Evolutionary conservation across 2,113 vertebrate genomes (phyloP).

Genomic region (Pleuronectes platessa): DNA sequence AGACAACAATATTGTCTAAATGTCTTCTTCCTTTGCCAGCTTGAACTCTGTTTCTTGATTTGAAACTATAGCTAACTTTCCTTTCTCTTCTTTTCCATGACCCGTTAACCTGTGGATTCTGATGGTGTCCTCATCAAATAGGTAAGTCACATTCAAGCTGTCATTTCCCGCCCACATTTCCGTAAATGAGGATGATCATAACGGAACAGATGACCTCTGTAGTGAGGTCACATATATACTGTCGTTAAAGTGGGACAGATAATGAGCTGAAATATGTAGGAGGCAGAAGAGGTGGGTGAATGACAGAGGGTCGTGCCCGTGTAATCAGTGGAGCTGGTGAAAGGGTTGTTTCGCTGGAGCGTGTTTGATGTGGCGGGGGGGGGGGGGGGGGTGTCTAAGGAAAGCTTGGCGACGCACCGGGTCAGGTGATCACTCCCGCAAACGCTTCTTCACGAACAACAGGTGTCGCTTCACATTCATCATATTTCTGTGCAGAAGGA

Average conservation of each 20-base stretch:
- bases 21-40: slow-evolving; percentile 14
- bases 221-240: slow-evolving; percentile 3
- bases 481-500: background rate
- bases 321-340: slow-evolving; percentile 55
- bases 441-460: background rate
- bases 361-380: slow-evolving; percentile 45
- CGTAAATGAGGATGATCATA: slow-evolving; percentile 49
- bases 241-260: slow-evolving; percentile 25
- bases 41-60: background rate
- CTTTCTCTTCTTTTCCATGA: slow-evolving; percentile 14
- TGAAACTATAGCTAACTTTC: slow-evolving; percentile 14
- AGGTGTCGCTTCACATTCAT: slow-evolving; percentile 47
- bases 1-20: slow-evolving; percentile 33
- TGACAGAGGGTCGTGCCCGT: slow-evolving; percentile 18
- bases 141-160: slow-evolving; percentile 69
- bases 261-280: slow-evolving; percentile 12
- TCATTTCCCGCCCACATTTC: slow-evolving; percentile 25
- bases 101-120: slow-evolving; percentile 6
- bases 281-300: slow-evolving; percentile 7
- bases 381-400: slow-evolving; percentile 43
- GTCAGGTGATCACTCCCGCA: slow-evolving; percentile 27
- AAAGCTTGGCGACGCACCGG: slow-evolving; percentile 18
- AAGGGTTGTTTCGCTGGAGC: slow-evolving; percentile 38
- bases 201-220: slow-evolving; percentile 48
- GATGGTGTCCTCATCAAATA: slow-evolving; percentile 39